Conservation (phyloP, 2,888 invertebrate genomes). For the Limnephilus auricula region DNA sequence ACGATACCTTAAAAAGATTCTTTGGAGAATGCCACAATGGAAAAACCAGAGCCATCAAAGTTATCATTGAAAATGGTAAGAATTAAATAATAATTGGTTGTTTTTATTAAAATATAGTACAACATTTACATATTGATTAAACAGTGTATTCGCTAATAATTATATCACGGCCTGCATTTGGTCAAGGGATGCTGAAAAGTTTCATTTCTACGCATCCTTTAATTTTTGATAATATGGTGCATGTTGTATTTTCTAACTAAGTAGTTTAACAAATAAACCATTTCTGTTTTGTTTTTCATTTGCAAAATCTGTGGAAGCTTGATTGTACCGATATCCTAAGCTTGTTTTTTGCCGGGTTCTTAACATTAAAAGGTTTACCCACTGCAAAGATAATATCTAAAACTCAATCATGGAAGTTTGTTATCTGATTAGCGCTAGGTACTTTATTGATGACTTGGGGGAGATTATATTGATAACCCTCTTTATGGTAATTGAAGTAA, state of each 20-base stretch:
- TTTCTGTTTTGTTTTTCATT: background rate
- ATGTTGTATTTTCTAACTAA: background rate
- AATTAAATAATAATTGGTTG: background rate
- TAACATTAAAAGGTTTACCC: background rate
- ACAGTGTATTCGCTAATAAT: background rate
- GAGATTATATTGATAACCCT: background rate
- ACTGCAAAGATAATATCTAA: background rate
- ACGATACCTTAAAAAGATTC: conserved; percentile 87
- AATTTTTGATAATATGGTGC: background rate
- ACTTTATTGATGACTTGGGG: background rate
- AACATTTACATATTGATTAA: background rate
- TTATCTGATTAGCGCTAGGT: background rate
- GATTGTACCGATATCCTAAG: background rate
- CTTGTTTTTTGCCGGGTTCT: background rate
- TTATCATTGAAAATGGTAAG: conserved; percentile 91
- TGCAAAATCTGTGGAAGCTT: background rate
- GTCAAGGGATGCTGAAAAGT: background rate
- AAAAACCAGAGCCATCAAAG: conserved; percentile 87
- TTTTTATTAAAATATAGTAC: background rate
- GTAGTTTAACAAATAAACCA: background rate
- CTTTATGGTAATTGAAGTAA: background rate
- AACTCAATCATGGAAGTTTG: background rate
- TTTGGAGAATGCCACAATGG: conserved; percentile 91
- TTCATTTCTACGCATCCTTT: background rate
- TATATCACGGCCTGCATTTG: background rate